Percentiles rank a stretch among this genome's conserved stretches.
phyloP scores from a whole-genome alignment of 2,113 vertebrate species.

The Gorsachius goisagi region DNA sequence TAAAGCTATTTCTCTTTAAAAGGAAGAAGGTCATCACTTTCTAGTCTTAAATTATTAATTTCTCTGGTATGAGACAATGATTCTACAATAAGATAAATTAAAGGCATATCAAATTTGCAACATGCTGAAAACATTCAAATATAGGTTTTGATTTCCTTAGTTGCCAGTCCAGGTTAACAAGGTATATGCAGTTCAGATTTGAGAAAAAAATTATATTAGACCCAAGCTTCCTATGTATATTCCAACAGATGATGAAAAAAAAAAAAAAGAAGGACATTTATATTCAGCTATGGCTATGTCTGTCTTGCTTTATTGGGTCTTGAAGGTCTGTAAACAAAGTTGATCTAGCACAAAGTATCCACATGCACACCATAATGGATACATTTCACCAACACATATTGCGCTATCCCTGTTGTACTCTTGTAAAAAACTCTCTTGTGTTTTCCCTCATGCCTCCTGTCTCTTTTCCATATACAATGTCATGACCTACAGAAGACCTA shows the following conservation, averaged over 20 bases:
- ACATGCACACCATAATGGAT: not conserved
- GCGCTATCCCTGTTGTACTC: not conserved
- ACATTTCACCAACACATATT: not conserved
- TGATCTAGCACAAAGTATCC: not conserved
- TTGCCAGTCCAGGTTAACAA: not conserved
- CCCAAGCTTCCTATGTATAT: not conserved
- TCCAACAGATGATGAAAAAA: not conserved
- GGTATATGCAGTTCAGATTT: not conserved
- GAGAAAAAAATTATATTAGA: not conserved
- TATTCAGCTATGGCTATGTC: not conserved
- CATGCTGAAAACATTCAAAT: constrained; percentile 30
- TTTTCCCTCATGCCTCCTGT: not conserved
- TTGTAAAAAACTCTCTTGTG: not conserved
- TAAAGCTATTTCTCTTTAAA: not conserved
- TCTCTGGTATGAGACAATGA: constrained; percentile 41
- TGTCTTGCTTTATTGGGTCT: not conserved
- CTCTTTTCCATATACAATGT: not conserved
- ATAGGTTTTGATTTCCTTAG: constrained; percentile 14
- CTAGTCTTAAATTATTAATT: constrained; percentile 11
- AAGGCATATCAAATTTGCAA: constrained; percentile 30
- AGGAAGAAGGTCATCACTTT: not conserved
- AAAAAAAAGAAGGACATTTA: not conserved
- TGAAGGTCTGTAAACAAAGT: not conserved
- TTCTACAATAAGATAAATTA: constrained; percentile 19
- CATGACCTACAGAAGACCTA: not conserved